A percentile compares a stretch with the other conserved stretches of the same genome.
phyloP scores from a whole-genome alignment of 2,113 vertebrate species.

The Rallus limicola region DNA sequence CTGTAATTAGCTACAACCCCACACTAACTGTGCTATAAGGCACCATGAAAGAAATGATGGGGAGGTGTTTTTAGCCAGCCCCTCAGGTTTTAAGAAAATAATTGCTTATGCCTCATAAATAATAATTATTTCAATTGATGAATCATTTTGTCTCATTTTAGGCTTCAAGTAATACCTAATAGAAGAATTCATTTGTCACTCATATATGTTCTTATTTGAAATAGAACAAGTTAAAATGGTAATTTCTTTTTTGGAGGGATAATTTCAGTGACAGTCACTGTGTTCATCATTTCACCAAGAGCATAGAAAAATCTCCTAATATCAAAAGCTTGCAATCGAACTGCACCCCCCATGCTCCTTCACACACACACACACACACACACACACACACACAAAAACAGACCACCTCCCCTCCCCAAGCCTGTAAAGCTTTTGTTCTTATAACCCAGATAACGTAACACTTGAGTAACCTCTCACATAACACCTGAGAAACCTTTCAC shows the following conservation, averaged over 20 bases:
- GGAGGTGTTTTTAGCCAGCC: neutral
- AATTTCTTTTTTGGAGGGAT: neutral
- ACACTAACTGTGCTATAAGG: neutral
- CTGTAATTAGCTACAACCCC: neutral
- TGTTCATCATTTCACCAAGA: neutral
- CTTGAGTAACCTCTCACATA: neutral
- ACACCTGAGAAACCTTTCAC: neutral
- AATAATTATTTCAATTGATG: conserved; percentile 22
- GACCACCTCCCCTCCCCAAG: neutral
- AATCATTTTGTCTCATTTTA: conserved; percentile 39
- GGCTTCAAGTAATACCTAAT: neutral
- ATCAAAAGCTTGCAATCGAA: neutral
- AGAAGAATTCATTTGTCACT: neutral
- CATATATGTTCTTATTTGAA: neutral
- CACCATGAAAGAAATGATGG: neutral
- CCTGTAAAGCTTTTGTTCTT: neutral
- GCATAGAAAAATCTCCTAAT: neutral
- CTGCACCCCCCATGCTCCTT: neutral
- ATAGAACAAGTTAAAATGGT: neutral
- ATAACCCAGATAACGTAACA: neutral
- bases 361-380: neutral
- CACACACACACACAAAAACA: neutral
- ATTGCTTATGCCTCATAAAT: conserved; percentile 24
- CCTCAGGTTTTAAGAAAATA: neutral
- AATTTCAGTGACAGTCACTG: neutral